These are phyloP conservation scores for Atherinosoma microstoma DNA, from an alignment of 2,797 vertebrate species.

Conservation along the genomic window DNA sequence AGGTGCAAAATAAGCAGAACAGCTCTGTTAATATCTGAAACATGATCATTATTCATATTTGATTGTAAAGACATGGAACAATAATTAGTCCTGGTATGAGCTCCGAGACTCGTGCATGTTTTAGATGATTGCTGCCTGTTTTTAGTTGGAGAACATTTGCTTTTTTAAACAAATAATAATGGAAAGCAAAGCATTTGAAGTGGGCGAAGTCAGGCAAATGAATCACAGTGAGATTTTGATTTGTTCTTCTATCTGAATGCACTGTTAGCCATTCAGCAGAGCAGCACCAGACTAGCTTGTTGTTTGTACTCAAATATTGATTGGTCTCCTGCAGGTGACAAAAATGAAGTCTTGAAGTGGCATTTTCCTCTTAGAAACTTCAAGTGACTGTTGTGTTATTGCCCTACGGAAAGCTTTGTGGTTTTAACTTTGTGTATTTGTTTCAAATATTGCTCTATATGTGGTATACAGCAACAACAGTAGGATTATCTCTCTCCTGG, in stretches of 20 bases:
- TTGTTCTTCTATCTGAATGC: conserved; percentile 29
- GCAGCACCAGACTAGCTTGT: conserved; percentile 30
- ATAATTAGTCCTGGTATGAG: conserved; percentile 1
- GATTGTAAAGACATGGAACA: conserved; percentile 6
- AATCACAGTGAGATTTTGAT: conserved; percentile 29
- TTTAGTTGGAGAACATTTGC: conserved; percentile 19
- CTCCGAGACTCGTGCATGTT: neutral
- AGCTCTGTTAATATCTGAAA: conserved; percentile 10
- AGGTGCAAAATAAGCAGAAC: neutral
- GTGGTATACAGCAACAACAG: conserved; percentile 42
- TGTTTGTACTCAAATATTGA: conserved; percentile 38
- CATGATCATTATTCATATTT: conserved; percentile 13
- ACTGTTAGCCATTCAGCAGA: conserved; percentile 31
- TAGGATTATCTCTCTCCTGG: conserved; percentile 54
- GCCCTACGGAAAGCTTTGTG: conserved; percentile 11
- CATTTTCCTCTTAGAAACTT: conserved; percentile 36
- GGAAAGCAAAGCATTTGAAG: conserved; percentile 24
- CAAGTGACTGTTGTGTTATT: conserved; percentile 12
- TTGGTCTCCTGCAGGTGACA: conserved; percentile 50
- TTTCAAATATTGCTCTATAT: conserved; percentile 17
- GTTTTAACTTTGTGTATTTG: conserved; percentile 22
- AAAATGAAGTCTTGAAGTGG: conserved; percentile 22
- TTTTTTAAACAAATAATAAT: conserved; percentile 37
- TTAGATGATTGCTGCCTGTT: conserved; percentile 33
- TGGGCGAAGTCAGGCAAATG: conserved; percentile 43